phyloP scores from a whole-genome alignment of 1,140 invertebrate species.

The Notospermus geniculatus region DNA sequence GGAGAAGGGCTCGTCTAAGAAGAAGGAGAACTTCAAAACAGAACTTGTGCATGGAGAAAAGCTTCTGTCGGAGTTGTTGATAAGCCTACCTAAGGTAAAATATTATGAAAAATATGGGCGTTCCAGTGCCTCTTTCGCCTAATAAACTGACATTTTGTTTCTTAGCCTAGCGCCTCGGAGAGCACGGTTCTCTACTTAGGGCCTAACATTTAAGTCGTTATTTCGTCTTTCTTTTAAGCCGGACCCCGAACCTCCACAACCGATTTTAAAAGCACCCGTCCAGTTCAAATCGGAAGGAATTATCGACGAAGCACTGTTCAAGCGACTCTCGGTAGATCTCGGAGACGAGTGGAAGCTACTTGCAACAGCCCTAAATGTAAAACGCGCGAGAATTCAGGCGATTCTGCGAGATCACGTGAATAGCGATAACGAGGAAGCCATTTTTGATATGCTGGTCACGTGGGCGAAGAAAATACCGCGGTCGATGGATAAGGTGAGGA shows the following conservation, averaged over 20 bases:
- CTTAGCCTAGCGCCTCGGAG: no score
- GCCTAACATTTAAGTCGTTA: no score
- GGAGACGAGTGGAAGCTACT: conserved; percentile 45
- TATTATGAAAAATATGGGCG: no score
- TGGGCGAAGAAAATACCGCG: conserved; percentile 26
- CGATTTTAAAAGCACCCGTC: conserved; percentile 31
- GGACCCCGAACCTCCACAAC: conserved; percentile 40
- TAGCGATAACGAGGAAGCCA: conserved; percentile 15
- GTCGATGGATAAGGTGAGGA: conserved; percentile 18
- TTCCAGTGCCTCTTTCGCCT: no score
- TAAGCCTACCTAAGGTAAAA: conserved; percentile 40
- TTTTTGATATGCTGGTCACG: conserved; percentile 28
- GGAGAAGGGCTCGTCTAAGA: conserved; percentile 11
- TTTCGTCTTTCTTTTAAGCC: conserved; percentile 33
- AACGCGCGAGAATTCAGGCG: conserved; percentile 18
- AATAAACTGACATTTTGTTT: no score
- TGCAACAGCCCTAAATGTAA: conserved; percentile 18
- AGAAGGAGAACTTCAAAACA: conserved; percentile 8
- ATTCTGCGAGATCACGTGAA: conserved; percentile 27
- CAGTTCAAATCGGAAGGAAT: conserved; percentile 28
- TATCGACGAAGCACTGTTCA: conserved; percentile 34
- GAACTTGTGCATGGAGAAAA: conserved; percentile 23
- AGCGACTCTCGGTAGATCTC: conserved; percentile 34
- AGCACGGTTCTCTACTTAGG: no score
- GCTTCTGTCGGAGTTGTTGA: conserved; percentile 35